These are phyloP conservation scores for Pseudomyrmex gracilis DNA, from an alignment of 1,140 invertebrate genomes.

Conservation along the genomic window DNA sequence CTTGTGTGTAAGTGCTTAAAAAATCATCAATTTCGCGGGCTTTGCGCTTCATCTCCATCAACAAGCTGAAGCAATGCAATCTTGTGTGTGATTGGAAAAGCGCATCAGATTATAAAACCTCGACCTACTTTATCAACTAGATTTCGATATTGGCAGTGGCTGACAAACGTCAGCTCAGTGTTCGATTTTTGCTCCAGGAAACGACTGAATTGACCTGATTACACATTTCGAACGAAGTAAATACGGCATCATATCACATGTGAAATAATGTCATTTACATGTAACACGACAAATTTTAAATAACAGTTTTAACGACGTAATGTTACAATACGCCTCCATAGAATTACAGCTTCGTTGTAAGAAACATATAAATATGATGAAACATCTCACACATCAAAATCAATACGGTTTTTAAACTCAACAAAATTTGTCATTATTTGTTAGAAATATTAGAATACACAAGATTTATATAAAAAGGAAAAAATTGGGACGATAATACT, in stretches of 20 bases:
- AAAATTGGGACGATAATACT: neutral
- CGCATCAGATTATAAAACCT: constrained; percentile 27
- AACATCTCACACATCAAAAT: neutral
- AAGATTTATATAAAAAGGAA: neutral
- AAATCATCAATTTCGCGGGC: neutral
- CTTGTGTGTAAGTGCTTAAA: neutral
- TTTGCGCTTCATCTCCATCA: neutral
- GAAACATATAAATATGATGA: too few species aligned
- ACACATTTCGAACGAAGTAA: neutral
- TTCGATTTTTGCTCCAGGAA: neutral
- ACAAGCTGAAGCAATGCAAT: neutral
- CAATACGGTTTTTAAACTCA: neutral
- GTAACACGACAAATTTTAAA: neutral
- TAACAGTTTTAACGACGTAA: neutral
- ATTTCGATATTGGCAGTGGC: neutral
- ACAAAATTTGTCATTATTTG: neutral
- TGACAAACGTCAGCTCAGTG: constrained; percentile 1
- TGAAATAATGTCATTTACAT: neutral
- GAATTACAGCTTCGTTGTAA: neutral
- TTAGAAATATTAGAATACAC: neutral
- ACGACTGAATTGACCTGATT: neutral
- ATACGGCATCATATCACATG: neutral
- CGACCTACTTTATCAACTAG: constrained; percentile 25
- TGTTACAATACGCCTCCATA: neutral
- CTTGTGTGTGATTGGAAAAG: neutral